These are phyloP conservation scores for Trematomus bernacchii DNA, from an alignment of 2,797 vertebrate species.

Conservation along the genomic window DNA sequence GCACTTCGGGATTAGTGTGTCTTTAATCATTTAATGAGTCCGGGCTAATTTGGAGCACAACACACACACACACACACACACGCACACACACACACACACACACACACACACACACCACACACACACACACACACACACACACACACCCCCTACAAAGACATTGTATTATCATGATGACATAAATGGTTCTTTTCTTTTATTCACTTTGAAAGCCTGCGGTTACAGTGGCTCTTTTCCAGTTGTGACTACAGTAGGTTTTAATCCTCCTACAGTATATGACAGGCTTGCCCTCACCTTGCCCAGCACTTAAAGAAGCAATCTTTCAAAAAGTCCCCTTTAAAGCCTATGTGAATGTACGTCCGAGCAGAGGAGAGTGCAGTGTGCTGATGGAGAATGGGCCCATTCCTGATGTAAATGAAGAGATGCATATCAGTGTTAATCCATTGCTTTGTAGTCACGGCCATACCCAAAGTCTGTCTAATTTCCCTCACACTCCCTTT, in stretches of 20 bases:
- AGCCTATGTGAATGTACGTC: conserved; percentile 82
- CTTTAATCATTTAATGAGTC: conserved; percentile 71
- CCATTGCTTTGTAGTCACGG: conserved; percentile 91
- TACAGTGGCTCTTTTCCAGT: conserved; percentile 63
- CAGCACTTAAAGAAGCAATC: conserved; percentile 90
- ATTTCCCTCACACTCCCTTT: conserved; percentile 88
- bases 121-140: conserved; percentile 41
- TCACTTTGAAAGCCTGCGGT: conserved; percentile 55
- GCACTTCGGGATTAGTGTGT: conserved; percentile 62
- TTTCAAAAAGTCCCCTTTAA: conserved; percentile 86
- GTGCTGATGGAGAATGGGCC: conserved; percentile 83
- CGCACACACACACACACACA: conserved; percentile 47
- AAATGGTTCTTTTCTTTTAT: conserved; percentile 62
- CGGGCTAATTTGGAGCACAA: conserved; percentile 60
- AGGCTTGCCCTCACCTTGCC: conserved; percentile 88
- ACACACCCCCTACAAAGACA: conserved; percentile 46
- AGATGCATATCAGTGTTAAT: conserved; percentile 91
- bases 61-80: conserved; percentile 40
- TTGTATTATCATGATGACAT: conserved; percentile 67
- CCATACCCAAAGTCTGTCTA: conserved; percentile 89
- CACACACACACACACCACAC: conserved; percentile 47
- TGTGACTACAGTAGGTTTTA: conserved; percentile 75
- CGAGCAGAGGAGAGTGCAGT: conserved; percentile 76
- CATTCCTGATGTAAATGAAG: conserved; percentile 90
- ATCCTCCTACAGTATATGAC: conserved; percentile 84